phyloP scores from a whole-genome alignment of 1,140 invertebrate genomes.

The Prorops nasuta region DNA sequence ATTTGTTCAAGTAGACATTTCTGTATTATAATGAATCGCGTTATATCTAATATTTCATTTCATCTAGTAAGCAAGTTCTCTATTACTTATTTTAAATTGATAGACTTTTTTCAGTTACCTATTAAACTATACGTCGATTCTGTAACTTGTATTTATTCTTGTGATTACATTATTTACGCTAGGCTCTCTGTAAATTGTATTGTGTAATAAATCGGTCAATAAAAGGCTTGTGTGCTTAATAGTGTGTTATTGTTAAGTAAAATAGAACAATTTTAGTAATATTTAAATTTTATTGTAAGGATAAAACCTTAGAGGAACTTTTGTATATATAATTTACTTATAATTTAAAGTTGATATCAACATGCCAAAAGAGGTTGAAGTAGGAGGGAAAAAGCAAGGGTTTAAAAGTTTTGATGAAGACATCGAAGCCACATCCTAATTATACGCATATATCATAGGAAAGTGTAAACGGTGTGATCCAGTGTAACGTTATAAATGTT shows the following conservation, averaged over 20 bases:
- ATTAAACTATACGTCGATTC: slow-evolving; percentile 24
- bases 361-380: neutral
- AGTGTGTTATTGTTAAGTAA: neutral
- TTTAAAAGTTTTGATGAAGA: too few species aligned
- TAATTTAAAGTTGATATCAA: neutral
- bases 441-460: too few species aligned
- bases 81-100: too few species aligned
- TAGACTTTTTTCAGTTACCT: too few species aligned
- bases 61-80: too few species aligned
- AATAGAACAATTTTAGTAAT: neutral
- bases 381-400: neutral
- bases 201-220: slow-evolving; percentile 36
- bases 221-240: slow-evolving; percentile 32
- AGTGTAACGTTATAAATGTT: neutral
- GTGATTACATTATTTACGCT: slow-evolving; percentile 29
- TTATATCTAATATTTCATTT: too few species aligned
- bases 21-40: too few species aligned
- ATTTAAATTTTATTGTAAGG: neutral
- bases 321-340: neutral
- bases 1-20: too few species aligned
- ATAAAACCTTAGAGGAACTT: slow-evolving; percentile 1
- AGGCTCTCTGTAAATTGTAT: slow-evolving; percentile 34
- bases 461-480: too few species aligned
- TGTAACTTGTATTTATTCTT: slow-evolving; percentile 32
- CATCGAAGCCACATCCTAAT: too few species aligned